A percentile compares a stretch with the other conserved stretches of the same genome.
phyloP scores from a whole-genome alignment of 2,888 invertebrate genomes.

The Dasysyrphus albostriatus region DNA sequence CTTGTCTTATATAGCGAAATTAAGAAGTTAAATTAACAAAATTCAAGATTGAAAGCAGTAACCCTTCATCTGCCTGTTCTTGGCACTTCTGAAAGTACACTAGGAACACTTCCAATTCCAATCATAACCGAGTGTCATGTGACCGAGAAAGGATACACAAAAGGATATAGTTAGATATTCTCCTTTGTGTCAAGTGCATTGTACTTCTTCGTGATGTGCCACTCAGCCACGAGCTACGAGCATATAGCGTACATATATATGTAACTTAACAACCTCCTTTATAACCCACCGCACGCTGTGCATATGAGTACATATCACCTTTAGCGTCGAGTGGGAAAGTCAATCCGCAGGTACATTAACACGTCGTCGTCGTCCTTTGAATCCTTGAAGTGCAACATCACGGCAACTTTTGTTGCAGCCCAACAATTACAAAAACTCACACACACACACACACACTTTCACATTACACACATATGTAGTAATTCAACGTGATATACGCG shows the following conservation, averaged over 20 bases:
- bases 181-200: slow-evolving; percentile 32
- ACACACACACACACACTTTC: background rate
- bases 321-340: slow-evolving; percentile 24
- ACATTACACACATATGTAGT: background rate
- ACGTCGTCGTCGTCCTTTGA: slow-evolving; percentile 50
- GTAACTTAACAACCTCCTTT: background rate
- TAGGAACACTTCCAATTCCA: background rate
- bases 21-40: too few species aligned
- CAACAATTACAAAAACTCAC: slow-evolving; percentile 14
- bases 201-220: slow-evolving; percentile 5
- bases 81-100: background rate
- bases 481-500: slow-evolving; percentile 1
- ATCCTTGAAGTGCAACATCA: slow-evolving; percentile 54
- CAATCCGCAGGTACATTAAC: slow-evolving; percentile 69
- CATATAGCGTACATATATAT: background rate
- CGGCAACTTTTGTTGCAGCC: slow-evolving; percentile 44
- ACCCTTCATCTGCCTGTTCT: background rate
- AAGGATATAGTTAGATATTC: background rate
- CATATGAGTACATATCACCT: background rate
- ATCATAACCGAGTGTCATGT: slow-evolving; percentile 9
- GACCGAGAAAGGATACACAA: background rate
- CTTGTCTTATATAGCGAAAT: too few species aligned
- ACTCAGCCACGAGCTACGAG: slow-evolving; percentile 15
- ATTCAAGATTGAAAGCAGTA: too few species aligned
- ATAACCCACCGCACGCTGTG: background rate